Percentiles rank a stretch among this genome's conserved stretches.
Conservation (phyloP, 2,113 vertebrate species). For the Nipponia nippon region DNA sequence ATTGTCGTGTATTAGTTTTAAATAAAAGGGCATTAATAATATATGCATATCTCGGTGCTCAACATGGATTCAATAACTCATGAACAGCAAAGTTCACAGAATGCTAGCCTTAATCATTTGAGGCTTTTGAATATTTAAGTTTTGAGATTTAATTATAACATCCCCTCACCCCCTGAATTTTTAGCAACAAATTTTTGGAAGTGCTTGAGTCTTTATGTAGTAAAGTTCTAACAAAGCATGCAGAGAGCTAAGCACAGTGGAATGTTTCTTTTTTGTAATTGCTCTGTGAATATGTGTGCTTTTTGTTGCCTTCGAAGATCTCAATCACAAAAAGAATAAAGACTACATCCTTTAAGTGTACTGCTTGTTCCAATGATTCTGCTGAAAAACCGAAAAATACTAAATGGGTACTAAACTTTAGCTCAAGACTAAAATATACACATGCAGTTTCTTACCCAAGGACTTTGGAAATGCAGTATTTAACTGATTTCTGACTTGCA, state of each 20-base stretch:
- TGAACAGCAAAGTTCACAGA: constrained; percentile 43
- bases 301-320: background rate
- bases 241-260: background rate
- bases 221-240: background rate
- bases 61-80: constrained; percentile 38
- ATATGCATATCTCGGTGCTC: background rate
- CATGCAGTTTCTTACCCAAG: background rate
- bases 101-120: constrained; percentile 46
- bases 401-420: background rate
- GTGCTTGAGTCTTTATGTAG: background rate
- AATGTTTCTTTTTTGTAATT: background rate
- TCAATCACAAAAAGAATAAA: background rate
- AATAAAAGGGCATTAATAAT: constrained; percentile 52
- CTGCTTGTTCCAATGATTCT: background rate
- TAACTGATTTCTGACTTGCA: constrained; percentile 62
- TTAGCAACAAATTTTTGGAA: background rate
- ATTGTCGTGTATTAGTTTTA: constrained; percentile 36
- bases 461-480: constrained; percentile 45
- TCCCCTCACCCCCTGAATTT: background rate
- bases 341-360: background rate
- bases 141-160: constrained; percentile 42
- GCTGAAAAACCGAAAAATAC: constrained; percentile 37
- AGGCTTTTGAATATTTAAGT: constrained; percentile 49
- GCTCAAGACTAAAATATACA: background rate
- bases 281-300: background rate